phyloP scores from a whole-genome alignment of 2,797 vertebrate genomes.

The Spinibarbus caldwelli region DNA sequence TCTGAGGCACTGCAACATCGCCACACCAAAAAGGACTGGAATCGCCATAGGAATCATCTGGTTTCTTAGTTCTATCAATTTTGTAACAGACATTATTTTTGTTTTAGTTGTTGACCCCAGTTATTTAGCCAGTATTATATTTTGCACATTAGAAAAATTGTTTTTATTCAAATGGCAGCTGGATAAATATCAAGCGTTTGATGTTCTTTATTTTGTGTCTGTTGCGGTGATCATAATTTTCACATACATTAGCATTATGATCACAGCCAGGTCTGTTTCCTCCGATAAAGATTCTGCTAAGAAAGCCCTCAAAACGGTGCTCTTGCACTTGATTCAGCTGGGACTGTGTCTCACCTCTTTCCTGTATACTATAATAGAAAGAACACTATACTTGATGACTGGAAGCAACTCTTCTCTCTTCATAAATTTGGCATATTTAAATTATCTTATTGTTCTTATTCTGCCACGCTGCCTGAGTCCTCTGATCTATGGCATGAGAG shows the following conservation, averaged over 20 bases:
- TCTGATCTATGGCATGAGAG: conserved; percentile 18
- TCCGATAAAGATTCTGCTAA: conserved; percentile 55
- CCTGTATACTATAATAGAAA: background rate
- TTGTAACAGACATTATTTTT: conserved; percentile 38
- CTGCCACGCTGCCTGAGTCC: background rate
- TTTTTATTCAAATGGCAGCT: conserved; percentile 48
- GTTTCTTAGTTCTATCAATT: conserved; percentile 46
- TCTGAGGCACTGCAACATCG: conserved; percentile 58
- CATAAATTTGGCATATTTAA: background rate
- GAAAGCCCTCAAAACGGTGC: background rate
- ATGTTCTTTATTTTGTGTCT: conserved; percentile 49
- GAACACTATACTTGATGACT: background rate
- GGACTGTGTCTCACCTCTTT: conserved; percentile 58
- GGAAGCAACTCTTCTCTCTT: background rate
- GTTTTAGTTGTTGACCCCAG: conserved; percentile 26
- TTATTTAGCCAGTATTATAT: conserved; percentile 9
- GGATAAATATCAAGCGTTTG: conserved; percentile 33
- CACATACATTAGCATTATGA: conserved; percentile 58
- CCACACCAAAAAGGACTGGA: conserved; percentile 36
- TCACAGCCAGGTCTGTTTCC: conserved; percentile 54
- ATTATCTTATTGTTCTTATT: conserved; percentile 4
- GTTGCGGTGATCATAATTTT: conserved; percentile 57
- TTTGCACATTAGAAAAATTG: conserved; percentile 47
- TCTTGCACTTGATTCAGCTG: conserved; percentile 49
- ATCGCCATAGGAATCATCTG: conserved; percentile 45